Percentiles rank a stretch among this genome's conserved stretches.
Evolutionary conservation across 2,113 vertebrate genomes (phyloP).

Genomic region (Coregonus clupeaformis): DNA sequence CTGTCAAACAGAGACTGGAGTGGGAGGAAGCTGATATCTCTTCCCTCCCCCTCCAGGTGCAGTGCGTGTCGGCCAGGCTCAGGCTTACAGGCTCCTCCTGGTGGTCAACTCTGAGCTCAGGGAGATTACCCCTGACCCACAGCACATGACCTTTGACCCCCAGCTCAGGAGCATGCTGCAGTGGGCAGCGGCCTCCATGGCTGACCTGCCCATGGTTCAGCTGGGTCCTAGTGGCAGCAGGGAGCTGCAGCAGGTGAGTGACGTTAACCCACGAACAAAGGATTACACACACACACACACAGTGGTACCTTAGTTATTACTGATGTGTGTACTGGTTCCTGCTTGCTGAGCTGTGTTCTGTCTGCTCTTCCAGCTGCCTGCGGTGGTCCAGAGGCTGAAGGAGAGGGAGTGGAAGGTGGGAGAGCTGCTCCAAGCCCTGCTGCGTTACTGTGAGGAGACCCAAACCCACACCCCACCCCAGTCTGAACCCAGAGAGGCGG

Average conservation of each 20-base stretch:
- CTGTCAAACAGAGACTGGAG: background rate
- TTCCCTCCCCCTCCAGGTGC: slow-evolving; percentile 63
- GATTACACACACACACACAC: background rate
- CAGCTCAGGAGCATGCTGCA: slow-evolving; percentile 87
- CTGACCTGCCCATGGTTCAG: slow-evolving; percentile 78
- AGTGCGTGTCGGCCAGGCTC: slow-evolving; percentile 58
- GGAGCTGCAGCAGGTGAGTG: slow-evolving; percentile 85
- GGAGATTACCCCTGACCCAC: slow-evolving; percentile 71
- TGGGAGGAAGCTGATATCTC: background rate
- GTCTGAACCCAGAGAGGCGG: slow-evolving; percentile 51
- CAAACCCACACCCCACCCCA: slow-evolving; percentile 58
- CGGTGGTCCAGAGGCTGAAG: slow-evolving; percentile 74
- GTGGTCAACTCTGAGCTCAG: slow-evolving; percentile 82
- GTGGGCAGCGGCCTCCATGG: slow-evolving; percentile 91
- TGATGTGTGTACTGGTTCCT: background rate
- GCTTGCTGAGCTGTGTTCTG: slow-evolving; percentile 5
- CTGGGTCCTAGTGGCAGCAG: slow-evolving; percentile 70
- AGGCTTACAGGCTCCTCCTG: slow-evolving; percentile 62
- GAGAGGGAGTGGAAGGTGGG: slow-evolving; percentile 86
- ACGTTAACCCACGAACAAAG: background rate
- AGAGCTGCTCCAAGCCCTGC: slow-evolving; percentile 86
- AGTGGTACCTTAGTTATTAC: too few relatives aligned
- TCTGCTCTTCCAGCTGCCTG: slow-evolving; percentile 76
- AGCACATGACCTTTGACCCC: slow-evolving; percentile 75
- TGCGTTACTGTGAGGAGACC: slow-evolving; percentile 83